These are phyloP conservation scores for Pollachius pollachius DNA, from an alignment of 2,113 vertebrate species.

Conservation along the genomic window DNA sequence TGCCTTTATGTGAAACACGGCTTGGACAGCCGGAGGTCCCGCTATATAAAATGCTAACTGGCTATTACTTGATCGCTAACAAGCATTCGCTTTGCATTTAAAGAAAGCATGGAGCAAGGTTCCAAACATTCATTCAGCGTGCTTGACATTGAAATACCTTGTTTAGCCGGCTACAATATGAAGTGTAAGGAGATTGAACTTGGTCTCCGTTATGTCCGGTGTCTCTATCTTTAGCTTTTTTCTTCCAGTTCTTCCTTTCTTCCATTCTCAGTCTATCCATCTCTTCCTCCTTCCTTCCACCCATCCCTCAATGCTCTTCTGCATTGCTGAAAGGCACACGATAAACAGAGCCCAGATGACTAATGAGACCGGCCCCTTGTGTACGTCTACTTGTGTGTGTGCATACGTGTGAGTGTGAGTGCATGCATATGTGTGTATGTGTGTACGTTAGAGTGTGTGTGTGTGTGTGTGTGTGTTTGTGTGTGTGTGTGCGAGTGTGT, in stretches of 20 bases:
- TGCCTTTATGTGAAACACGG: no score
- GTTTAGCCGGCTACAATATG: no score
- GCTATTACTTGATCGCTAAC: no score
- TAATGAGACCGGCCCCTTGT: conserved; percentile 36
- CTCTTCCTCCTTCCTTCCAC: not conserved
- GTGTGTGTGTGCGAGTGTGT: not conserved
- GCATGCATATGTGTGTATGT: not conserved
- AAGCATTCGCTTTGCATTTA: no score
- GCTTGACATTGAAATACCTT: no score
- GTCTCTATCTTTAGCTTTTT: not conserved
- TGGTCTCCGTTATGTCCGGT: no score
- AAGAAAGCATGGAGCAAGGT: no score
- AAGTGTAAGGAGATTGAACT: no score
- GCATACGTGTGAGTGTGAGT: not conserved
- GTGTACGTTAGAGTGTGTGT: not conserved
- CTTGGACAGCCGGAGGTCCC: no score
- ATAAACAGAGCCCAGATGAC: conserved; percentile 49
- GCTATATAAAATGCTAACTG: no score
- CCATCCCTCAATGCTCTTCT: not conserved
- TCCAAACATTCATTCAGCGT: no score
- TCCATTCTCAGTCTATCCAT: conserved; percentile 6
- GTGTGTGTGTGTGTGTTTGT: no score
- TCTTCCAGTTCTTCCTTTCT: not conserved
- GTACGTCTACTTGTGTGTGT: conserved; percentile 5
- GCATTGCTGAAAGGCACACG: conserved; percentile 16